Evolutionary conservation across 1,140 invertebrate genomes (phyloP).

Genomic region (Periplaneta americana): DNA sequence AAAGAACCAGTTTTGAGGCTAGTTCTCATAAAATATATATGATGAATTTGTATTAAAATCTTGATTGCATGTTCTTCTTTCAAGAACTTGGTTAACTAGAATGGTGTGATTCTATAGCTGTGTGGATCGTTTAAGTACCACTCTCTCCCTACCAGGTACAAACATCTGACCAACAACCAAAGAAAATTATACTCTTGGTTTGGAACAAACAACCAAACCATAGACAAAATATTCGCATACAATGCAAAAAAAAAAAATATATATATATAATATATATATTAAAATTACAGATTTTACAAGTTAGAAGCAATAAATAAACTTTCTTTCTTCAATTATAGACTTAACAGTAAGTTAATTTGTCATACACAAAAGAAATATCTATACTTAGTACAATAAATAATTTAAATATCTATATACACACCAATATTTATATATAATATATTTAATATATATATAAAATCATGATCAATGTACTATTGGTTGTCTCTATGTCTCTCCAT

Average conservation of each 20-base stretch:
- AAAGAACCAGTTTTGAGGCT: not conserved
- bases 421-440: slow-evolving; percentile 1
- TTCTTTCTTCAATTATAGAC: slow-evolving; percentile 1
- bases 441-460: not conserved
- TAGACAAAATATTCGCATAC: too few species aligned
- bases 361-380: slow-evolving; percentile 6
- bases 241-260: not conserved
- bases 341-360: slow-evolving; percentile 3
- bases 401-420: slow-evolving; percentile 12
- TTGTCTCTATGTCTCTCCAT: not conserved
- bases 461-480: not conserved
- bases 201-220: not conserved
- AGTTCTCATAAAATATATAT: not conserved
- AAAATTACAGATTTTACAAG: not conserved
- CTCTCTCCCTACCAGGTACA: not conserved
- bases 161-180: slow-evolving; percentile 18
- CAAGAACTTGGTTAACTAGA: not conserved
- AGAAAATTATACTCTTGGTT: slow-evolving; percentile 17
- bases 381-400: slow-evolving; percentile 9
- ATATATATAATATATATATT: too few species aligned
- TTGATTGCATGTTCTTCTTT: not conserved
- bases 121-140: not conserved
- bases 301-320: not conserved
- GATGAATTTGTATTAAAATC: not conserved
- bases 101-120: not conserved